phyloP scores from a whole-genome alignment of 2,797 vertebrate genomes.

The Loris lydekkerianus region DNA sequence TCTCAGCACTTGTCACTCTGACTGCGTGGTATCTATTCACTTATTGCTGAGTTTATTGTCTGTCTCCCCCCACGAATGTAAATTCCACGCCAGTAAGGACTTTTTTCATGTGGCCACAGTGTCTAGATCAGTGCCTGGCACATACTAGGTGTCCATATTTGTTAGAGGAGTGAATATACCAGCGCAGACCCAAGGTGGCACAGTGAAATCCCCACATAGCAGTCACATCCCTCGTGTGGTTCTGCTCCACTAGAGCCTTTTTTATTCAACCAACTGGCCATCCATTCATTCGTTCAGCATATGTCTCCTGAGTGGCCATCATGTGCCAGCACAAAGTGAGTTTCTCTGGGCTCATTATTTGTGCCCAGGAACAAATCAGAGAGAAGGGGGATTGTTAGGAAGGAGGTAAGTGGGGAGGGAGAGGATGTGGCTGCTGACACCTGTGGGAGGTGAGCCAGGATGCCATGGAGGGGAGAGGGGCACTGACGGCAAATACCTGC shows the following conservation, averaged over 20 bases:
- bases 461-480: accelerated
- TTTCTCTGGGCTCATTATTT: neutral
- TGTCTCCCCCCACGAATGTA: neutral
- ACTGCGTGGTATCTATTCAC: neutral
- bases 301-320: neutral
- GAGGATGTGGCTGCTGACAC: neutral
- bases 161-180: neutral
- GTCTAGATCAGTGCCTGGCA: neutral
- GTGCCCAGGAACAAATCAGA: neutral
- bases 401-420: neutral
- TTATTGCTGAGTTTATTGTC: neutral
- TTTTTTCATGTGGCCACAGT: neutral
- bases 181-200: neutral
- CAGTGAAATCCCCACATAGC: neutral
- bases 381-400: neutral
- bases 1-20: neutral
- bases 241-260: neutral
- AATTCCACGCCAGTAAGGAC: neutral
- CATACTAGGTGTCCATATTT: neutral
- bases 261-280: no score
- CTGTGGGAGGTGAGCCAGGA: neutral
- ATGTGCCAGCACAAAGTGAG: accelerated
- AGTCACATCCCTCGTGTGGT: neutral
- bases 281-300: neutral
- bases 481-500: neutral